Conservation (phyloP, 1,140 invertebrate species). For the Lordiphosa collinella region DNA sequence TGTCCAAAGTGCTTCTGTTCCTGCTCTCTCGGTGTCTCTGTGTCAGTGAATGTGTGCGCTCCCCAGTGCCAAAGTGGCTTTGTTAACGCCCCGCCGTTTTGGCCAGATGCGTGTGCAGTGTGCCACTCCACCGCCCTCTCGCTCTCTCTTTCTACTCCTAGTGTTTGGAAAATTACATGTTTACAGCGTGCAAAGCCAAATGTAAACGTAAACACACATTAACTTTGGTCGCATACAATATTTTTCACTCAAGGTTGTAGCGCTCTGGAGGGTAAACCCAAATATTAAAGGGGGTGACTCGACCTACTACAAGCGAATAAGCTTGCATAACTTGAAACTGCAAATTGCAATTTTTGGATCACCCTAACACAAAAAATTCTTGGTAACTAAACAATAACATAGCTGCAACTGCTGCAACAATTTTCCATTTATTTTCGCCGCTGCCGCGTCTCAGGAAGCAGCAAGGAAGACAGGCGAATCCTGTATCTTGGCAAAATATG, state of each 20-base stretch:
- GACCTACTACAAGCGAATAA: conserved; percentile 26
- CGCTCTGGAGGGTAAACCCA: not conserved
- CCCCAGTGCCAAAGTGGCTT: conserved; percentile 43
- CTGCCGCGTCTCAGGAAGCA: conserved; percentile 21
- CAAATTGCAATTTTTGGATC: conserved; percentile 24
- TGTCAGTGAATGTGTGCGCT: not conserved
- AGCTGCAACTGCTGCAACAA: conserved; percentile 48
- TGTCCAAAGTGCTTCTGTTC: conserved; percentile 42
- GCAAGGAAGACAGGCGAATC: conserved; percentile 13
- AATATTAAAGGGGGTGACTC: conserved; percentile 10
- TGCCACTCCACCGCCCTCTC: conserved; percentile 13
- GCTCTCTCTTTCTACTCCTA: conserved; percentile 1
- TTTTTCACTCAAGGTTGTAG: conserved; percentile 70
- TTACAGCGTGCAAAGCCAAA: conserved; percentile 67
- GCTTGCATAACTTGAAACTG: conserved; percentile 2
- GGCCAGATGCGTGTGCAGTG: conserved; percentile 47
- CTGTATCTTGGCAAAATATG: conserved; percentile 66
- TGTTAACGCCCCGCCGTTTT: conserved; percentile 48
- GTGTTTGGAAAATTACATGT: conserved; percentile 62
- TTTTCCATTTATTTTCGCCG: conserved; percentile 56
- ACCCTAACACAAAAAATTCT: conserved; percentile 19
- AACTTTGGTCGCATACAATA: conserved; percentile 72
- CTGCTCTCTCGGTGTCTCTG: not conserved
- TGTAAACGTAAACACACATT: conserved; percentile 75
- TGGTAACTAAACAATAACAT: conserved; percentile 52